Base-by-base conservation (phyloP, 2,888 invertebrate genomes). In the Tachystola acroxantha region DNA sequence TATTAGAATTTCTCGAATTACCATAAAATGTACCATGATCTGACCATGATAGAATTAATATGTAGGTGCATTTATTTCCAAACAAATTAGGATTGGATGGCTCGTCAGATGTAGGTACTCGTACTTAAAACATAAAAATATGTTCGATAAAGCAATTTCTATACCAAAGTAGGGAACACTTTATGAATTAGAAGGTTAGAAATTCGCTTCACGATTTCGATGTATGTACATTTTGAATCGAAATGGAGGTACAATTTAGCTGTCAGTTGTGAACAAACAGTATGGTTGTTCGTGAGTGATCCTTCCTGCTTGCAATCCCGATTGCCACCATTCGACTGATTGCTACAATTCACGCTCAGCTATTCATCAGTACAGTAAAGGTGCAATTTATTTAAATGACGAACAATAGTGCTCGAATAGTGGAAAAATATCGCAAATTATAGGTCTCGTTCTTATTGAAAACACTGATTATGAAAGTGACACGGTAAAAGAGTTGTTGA, bases 241-340 rank as follows among this genome's bases (percentile, higher is more conserved):
- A n/a, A 24, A 24, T 16, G 6, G 41, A 38, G 46, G 32, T 48
- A 46, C 49, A 65, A 68, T 66, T 67, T 64, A 40, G 40, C 50
- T 64, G 67, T 65, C 58, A 58, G 48, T 48, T 32, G 40, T 50
- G 56, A 53, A 53, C 50, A 53, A 54, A 53, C 51, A 37, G 45
- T 47, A 43, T 46, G 47, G 48, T 40, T 36, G 22, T 30, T 32
- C 40, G 45, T 54, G 49, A 61, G 50, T 54, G 56, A 57, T 56
- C 54, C 52, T 53, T 55, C 52, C 53, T 55, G 49, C 41, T 46
- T 10, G 43, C 47, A 45, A 10, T 40, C 32, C 43, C 27, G 42
- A 48, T 45, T 42, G 37, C 47, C 42, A 43, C 47, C 45, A 52
- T 49, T 48, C 39, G 31, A 27, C 26, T 48, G 42, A 53, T 50